Percentiles rank a stretch among this genome's conserved stretches.
These are phyloP conservation scores for Auanema sp. DNA, from an alignment of 2,888 invertebrate species.

Conservation along the genomic window DNA sequence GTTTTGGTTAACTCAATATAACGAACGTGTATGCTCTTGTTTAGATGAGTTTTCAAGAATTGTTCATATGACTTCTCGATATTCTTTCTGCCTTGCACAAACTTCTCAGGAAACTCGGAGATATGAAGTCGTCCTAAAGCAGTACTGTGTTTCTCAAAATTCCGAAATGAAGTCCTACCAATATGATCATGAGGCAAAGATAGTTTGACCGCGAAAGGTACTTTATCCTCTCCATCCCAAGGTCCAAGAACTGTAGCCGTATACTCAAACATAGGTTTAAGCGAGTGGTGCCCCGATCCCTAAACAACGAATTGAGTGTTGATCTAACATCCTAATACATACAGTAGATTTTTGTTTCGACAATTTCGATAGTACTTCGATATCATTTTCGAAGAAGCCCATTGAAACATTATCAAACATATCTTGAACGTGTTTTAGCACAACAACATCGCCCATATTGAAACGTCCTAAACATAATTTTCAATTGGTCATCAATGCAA, in stretches of 20 bases:
- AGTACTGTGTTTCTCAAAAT: no score
- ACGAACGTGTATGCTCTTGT: conserved; percentile 25
- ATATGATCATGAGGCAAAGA: conserved; percentile 14
- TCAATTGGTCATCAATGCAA: no score
- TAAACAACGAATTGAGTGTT: no score
- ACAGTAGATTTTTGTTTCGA: no score
- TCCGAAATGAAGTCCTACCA: no score
- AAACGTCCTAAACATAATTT: no score
- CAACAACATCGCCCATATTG: no score
- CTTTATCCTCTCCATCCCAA: conserved; percentile 6
- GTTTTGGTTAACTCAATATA: conserved; percentile 26
- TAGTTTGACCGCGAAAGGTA: conserved; percentile 4
- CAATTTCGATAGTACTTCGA: no score
- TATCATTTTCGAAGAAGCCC: no score
- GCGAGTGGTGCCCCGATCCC: not conserved
- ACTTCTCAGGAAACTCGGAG: conserved; percentile 30
- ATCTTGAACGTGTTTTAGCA: no score
- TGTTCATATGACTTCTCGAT: conserved; percentile 20
- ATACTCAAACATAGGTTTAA: conserved; percentile 6
- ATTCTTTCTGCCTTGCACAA: conserved; percentile 3
- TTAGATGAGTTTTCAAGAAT: conserved; percentile 28
- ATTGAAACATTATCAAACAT: no score
- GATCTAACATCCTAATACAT: no score
- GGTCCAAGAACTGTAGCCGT: conserved; percentile 9
- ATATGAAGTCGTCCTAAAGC: conserved; percentile 37